phyloP scores from a whole-genome alignment of 2,113 vertebrate genomes.

The Ailurus styani region DNA sequence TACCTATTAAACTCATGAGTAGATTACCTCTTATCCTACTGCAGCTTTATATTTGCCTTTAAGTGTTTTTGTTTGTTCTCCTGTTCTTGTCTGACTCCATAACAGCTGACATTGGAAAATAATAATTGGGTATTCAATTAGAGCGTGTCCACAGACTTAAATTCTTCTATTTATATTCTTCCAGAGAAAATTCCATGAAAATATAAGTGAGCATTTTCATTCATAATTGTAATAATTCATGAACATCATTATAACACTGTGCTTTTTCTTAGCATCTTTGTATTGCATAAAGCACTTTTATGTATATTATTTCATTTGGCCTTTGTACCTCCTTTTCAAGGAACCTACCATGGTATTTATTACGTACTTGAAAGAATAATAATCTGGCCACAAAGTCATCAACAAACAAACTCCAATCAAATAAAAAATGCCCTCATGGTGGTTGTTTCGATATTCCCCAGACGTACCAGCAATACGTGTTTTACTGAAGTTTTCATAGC shows the following conservation, averaged over 20 bases:
- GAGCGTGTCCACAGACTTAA: not conserved
- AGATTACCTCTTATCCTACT: not conserved
- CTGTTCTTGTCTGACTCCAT: not conserved
- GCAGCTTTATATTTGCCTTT: not conserved
- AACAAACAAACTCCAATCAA: not conserved
- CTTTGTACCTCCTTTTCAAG: not conserved
- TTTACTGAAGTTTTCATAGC: not conserved
- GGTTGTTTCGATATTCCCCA: not conserved
- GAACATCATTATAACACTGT: not conserved
- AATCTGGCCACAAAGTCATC: not conserved
- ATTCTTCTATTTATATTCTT: not conserved
- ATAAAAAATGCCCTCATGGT: not conserved
- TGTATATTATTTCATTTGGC: not conserved
- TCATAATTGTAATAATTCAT: not conserved
- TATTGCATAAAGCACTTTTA: not conserved
- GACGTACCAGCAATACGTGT: not conserved
- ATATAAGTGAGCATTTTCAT: not conserved
- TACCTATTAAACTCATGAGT: not conserved
- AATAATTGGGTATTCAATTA: not conserved
- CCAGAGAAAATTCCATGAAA: not conserved
- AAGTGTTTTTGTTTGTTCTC: not conserved
- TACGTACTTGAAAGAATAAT: not conserved
- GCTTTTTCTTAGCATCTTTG: not conserved
- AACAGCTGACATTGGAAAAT: not conserved
- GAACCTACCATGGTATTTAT: not conserved